These are phyloP conservation scores for Actias luna DNA, from an alignment of 2,888 invertebrate genomes.

Conservation along the genomic window DNA sequence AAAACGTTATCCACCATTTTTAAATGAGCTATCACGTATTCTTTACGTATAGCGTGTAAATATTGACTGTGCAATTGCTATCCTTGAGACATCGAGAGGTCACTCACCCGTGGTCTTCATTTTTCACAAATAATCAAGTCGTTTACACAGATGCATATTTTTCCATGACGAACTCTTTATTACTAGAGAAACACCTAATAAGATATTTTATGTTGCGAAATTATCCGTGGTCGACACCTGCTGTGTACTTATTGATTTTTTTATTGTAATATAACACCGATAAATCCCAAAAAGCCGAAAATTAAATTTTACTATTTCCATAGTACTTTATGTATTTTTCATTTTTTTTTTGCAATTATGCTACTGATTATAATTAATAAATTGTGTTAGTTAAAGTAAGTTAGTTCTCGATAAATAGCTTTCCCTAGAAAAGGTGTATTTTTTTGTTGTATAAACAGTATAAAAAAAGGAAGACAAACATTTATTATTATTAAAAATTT, in stretches of 20 bases:
- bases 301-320: not conserved
- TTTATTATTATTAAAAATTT: too few species aligned
- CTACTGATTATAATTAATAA: too few species aligned
- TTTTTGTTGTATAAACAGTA: too few species aligned
- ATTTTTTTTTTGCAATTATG: not conserved
- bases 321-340: not conserved
- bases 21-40: conserved; percentile 30
- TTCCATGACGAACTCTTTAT: conserved; percentile 19
- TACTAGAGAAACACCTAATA: conserved; percentile 1
- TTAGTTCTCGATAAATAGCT: too few species aligned
- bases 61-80: conserved; percentile 32
- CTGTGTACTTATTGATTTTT: not conserved
- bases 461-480: too few species aligned
- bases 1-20: conserved; percentile 3
- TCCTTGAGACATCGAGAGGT: conserved; percentile 43
- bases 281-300: not conserved
- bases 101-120: conserved; percentile 38
- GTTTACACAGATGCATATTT: conserved; percentile 46
- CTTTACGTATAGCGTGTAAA: conserved; percentile 35
- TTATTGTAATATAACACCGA: too few species aligned
- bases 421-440: too few species aligned
- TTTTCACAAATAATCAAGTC: conserved; percentile 38
- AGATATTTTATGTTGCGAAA: not conserved
- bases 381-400: too few species aligned
- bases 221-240: not conserved